phyloP scores from a whole-genome alignment of 1,140 invertebrate genomes.

The Matsumurasca onukii region DNA sequence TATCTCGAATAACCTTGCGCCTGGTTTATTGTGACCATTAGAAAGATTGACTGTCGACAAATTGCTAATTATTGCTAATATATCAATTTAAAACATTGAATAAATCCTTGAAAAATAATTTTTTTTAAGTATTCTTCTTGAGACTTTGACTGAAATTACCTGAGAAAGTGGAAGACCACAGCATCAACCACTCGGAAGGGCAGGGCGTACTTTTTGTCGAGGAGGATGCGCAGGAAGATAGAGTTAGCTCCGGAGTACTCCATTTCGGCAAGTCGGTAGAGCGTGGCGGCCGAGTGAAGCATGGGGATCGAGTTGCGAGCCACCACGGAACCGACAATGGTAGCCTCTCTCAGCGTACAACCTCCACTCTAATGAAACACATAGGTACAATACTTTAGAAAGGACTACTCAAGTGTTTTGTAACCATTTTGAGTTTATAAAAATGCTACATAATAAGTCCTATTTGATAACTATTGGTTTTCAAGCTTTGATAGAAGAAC shows the following conservation, averaged over 20 bases:
- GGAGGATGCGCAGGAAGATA: constrained; percentile 90
- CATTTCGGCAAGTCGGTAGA: constrained; percentile 97
- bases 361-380: constrained; percentile 69
- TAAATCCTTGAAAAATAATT: too few relatives aligned
- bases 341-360: constrained; percentile 93
- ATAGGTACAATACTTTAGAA: not conserved
- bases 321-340: constrained; percentile 91
- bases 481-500: too few relatives aligned
- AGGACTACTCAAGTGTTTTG: not conserved
- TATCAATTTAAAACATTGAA: too few relatives aligned
- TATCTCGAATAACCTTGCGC: too few relatives aligned
- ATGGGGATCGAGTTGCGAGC: constrained; percentile 92
- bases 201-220: constrained; percentile 98
- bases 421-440: constrained; percentile 2
- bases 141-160: too few relatives aligned
- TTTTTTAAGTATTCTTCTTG: too few relatives aligned
- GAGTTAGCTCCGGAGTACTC: constrained; percentile 97
- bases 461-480: too few relatives aligned
- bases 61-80: too few relatives aligned
- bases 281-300: constrained; percentile 93
- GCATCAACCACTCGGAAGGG: constrained; percentile 95
- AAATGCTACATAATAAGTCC: too few relatives aligned
- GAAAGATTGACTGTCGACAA: too few relatives aligned
- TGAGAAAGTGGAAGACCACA: constrained; percentile 93
- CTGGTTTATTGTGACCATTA: too few relatives aligned